Percentiles rank a stretch among this genome's conserved stretches.
Evolutionary conservation across 2,888 invertebrate species (phyloP).

Genomic region (Apodemia hepburni): DNA sequence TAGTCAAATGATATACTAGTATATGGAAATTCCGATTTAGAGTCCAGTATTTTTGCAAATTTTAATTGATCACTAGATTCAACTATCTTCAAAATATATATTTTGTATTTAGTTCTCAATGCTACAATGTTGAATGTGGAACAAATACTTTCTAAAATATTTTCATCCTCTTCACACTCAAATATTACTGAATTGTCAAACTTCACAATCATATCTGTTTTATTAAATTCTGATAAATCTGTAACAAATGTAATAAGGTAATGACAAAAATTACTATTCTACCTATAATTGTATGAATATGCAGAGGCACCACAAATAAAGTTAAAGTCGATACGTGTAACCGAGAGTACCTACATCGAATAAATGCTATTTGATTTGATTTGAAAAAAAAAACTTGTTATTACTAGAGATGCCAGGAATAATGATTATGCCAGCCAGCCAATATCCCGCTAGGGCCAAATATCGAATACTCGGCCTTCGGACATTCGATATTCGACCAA

Average conservation of each 20-base stretch:
- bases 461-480: too few species aligned
- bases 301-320: too few species aligned
- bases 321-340: too few species aligned
- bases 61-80: conserved; percentile 36
- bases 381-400: too few species aligned
- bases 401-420: too few species aligned
- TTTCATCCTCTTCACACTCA: conserved; percentile 45
- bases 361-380: too few species aligned
- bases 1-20: conserved; percentile 64
- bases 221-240: conserved; percentile 56
- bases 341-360: too few species aligned
- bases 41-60: conserved; percentile 50
- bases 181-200: conserved; percentile 40
- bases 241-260: conserved; percentile 31
- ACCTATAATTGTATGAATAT: too few species aligned
- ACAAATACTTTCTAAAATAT: conserved; percentile 61
- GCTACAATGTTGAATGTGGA: conserved; percentile 51
- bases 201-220: conserved; percentile 41
- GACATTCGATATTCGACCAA: too few species aligned
- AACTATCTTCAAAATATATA: conserved; percentile 53
- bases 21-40: conserved; percentile 53
- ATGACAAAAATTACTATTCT: too few species aligned
- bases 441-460: too few species aligned
- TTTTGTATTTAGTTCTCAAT: conserved; percentile 55
- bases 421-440: too few species aligned